Evolutionary conservation across 2,113 vertebrate species (phyloP), one percentile per base, ranked within the genome.

Genomic region (Damaliscus lunatus): DNA sequence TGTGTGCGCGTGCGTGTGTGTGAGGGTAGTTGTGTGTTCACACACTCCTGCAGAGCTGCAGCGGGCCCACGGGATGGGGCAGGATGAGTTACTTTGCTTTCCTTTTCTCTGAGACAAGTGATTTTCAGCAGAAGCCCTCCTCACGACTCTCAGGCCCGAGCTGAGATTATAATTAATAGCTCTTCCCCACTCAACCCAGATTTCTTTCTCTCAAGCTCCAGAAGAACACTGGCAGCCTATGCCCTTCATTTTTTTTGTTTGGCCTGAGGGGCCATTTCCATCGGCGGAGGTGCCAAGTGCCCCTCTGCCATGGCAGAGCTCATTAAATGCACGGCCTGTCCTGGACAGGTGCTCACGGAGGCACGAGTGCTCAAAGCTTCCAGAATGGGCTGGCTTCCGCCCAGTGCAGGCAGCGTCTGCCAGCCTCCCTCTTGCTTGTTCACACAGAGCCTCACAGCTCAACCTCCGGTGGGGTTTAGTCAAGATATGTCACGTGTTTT

Each of bases 81-180:
- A 94, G 94, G 59, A 91, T 33, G 60, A 48, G 33, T 60, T 64
- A 53, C 43, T 64, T 60, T 21, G 25, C 31, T 88, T 84, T 77
- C 27, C 29, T 96, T 77, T 94, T 88, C 92, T 88, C 55, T 43
- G 85, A 95, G 81, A 91, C 55, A 80, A 96, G 81, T 92, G 64
- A 92, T 96, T 95, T 96, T 96, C 9, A 1, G 81, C 78, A 91
- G 97, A 88, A 94, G 91, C 83, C 89, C 92, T 98, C 91, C 74
- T 92, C 33, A 46, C 53, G 33, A 13, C 25, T 96, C 92, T 60
- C 23, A 77, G 62, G 14, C 52, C 80, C 0, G 40, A 92, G 52
- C 80, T 50, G 57, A 62, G 59, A 81, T 93, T 82, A 87, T 92
- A 97, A 98, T 98, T 93, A 98, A 97, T 90, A 97, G 96, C 90